Evolutionary conservation across 2,113 vertebrate genomes (phyloP).

Genomic region (Ellobius talpinus): DNA sequence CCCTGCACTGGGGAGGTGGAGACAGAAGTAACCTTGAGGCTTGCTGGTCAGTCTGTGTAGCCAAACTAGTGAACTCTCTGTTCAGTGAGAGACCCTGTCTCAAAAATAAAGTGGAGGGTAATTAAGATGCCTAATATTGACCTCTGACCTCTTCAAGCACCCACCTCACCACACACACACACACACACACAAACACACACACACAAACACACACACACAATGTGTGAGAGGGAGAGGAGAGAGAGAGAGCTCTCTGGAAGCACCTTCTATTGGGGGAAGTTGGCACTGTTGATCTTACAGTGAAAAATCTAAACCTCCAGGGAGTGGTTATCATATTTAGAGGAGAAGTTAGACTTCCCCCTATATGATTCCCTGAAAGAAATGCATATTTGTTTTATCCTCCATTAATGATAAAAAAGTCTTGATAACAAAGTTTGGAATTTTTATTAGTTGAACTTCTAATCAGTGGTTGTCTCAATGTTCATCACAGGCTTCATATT

Average conservation of each 20-base stretch:
- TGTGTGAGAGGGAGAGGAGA: no score
- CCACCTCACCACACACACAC: no score
- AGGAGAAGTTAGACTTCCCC: not conserved
- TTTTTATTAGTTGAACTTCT: slow-evolving; percentile 6
- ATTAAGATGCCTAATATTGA: not conserved
- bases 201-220: not conserved
- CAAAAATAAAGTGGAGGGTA: not conserved
- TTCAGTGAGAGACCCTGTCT: not conserved
- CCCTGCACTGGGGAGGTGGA: not conserved
- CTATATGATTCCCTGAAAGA: not conserved
- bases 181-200: not conserved
- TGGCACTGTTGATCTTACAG: not conserved
- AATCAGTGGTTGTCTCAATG: not conserved
- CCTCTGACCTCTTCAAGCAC: not conserved
- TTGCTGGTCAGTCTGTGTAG: not conserved
- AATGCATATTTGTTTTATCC: not conserved
- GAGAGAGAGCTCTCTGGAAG: not conserved
- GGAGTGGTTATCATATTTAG: not conserved
- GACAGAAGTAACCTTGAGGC: not conserved
- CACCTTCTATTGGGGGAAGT: not conserved
- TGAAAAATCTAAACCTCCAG: not conserved
- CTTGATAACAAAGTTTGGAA: not conserved
- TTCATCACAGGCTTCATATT: not conserved
- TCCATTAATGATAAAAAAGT: not conserved
- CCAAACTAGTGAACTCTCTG: not conserved